These are phyloP conservation scores for Dysidea cf. avara DNA, from an alignment of 37 sponge, comb jelly and placozoan species.

Conservation along the genomic window DNA sequence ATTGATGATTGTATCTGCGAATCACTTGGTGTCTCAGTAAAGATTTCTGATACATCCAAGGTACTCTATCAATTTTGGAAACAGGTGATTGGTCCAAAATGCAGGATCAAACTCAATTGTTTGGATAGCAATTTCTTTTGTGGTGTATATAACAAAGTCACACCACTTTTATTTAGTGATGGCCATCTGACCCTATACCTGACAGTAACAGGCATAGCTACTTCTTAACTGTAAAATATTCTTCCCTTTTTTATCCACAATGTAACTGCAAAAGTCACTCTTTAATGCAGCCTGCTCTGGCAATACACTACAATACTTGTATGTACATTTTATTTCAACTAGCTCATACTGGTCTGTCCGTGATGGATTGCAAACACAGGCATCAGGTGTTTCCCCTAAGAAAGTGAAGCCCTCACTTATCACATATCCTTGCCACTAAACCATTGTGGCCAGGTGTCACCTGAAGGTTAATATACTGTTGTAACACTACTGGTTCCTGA, in stretches of 20 bases:
- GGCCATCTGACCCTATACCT: conserved; percentile 57
- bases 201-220: conserved; percentile 31
- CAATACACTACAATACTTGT: not conserved
- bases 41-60: not conserved
- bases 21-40: conserved; percentile 1
- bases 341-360: too few species aligned
- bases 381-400: not conserved
- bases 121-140: conserved; percentile 43
- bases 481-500: not conserved
- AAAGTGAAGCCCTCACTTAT: not conserved
- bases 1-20: not conserved
- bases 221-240: conserved; percentile 4
- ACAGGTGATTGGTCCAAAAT: conserved; percentile 26
- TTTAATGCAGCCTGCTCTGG: conserved; percentile 13
- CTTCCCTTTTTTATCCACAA: not conserved
- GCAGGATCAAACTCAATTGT: conserved; percentile 28
- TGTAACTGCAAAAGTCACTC: conserved; percentile 1
- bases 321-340: too few species aligned
- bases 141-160: conserved; percentile 56
- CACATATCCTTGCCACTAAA: not conserved
- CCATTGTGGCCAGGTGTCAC: conserved; percentile 9
- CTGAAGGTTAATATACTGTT: not conserved
- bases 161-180: conserved; percentile 52
- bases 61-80: not conserved
- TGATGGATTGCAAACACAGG: not conserved